phyloP scores from a whole-genome alignment of 2,797 vertebrate species.

The Sebastes hopkinsi region DNA sequence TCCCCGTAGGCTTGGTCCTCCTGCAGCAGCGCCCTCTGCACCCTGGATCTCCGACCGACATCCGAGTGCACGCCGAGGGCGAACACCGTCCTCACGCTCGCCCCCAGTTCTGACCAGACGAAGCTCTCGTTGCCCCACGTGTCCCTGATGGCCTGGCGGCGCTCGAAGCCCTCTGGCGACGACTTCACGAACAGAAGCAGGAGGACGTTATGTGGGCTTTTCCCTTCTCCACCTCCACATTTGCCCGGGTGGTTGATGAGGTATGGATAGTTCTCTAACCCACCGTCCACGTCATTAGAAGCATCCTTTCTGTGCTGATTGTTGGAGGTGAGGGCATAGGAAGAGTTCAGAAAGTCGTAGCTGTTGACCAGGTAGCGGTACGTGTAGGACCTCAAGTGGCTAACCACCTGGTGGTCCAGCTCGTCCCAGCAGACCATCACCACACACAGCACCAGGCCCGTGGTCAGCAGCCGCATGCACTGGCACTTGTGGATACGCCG shows the following conservation, averaged over 20 bases:
- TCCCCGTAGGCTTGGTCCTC: conserved; percentile 85
- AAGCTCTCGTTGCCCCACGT: conserved; percentile 94
- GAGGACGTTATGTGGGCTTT: conserved; percentile 81
- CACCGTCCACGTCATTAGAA: conserved; percentile 36
- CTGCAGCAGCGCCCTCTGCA: conserved; percentile 77
- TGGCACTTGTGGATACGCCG: conserved; percentile 87
- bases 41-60: conserved; percentile 14
- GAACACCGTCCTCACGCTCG: conserved; percentile 88
- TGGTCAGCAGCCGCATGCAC: conserved; percentile 84
- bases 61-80: conserved; percentile 82
- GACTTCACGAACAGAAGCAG: conserved; percentile 93
- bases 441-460: conserved; percentile 84
- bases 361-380: conserved; percentile 93
- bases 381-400: conserved; percentile 89
- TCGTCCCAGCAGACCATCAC: conserved; percentile 88
- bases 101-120: conserved; percentile 74
- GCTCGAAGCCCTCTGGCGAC: conserved; percentile 85
- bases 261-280: conserved; percentile 41
- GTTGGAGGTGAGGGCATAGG: conserved; percentile 69
- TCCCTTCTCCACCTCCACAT: conserved; percentile 70
- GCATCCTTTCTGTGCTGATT: conserved; percentile 43
- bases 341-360: conserved; percentile 89
- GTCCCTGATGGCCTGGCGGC: conserved; percentile 86
- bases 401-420: conserved; percentile 85
- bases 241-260: conserved; percentile 73